Conservation (phyloP, 2,797 vertebrate species). For the Danio jaintianensis region DNA sequence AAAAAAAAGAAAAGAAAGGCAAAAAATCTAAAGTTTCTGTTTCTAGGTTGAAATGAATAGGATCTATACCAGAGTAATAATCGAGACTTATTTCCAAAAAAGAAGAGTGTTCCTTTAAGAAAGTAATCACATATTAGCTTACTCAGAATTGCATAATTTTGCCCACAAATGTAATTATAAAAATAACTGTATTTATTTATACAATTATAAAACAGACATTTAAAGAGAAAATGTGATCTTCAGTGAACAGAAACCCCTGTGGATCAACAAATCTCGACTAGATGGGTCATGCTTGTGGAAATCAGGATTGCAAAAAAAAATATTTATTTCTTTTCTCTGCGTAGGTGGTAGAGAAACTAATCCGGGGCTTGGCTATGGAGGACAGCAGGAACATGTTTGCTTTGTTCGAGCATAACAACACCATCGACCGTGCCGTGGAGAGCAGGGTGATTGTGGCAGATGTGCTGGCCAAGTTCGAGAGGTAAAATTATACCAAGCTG, state of each 20-base stretch:
- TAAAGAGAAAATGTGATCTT: background rate
- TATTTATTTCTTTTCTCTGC: conserved; percentile 26
- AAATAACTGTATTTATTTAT: background rate
- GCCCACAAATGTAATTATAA: background rate
- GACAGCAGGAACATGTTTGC: conserved; percentile 95
- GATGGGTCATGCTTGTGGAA: background rate
- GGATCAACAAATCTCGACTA: background rate
- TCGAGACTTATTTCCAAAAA: too few species aligned
- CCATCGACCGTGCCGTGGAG: conserved; percentile 86
- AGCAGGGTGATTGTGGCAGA: conserved; percentile 91
- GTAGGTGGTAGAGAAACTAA: conserved; percentile 93
- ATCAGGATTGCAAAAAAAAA: background rate
- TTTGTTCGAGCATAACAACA: conserved; percentile 88
- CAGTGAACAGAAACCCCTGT: background rate
- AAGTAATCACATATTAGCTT: background rate
- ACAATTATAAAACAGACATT: background rate
- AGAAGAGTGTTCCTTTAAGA: background rate
- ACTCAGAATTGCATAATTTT: background rate
- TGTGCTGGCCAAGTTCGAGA: conserved; percentile 92
- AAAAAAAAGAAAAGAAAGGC: too few species aligned
- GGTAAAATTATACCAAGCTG: conserved; percentile 69
- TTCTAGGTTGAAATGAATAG: too few species aligned
- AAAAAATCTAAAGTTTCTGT: too few species aligned
- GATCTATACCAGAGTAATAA: too few species aligned
- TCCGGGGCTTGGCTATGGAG: conserved; percentile 91